phyloP scores from a whole-genome alignment of 2,113 vertebrate species.

The Climacteris rufus region DNA sequence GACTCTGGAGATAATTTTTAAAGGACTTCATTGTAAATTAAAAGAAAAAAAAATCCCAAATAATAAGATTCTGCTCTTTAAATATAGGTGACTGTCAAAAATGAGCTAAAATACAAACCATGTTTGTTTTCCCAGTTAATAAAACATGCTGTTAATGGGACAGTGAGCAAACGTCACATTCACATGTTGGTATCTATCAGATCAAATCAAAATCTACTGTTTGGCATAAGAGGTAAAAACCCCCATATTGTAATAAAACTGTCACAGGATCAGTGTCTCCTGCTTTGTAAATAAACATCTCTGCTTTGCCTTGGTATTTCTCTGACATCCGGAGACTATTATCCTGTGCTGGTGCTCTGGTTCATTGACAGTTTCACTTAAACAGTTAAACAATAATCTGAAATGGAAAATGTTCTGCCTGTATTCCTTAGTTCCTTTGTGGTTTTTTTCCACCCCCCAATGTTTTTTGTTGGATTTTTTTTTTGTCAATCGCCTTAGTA shows the following conservation, averaged over 20 bases:
- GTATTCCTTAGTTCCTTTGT: neutral
- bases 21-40: neutral
- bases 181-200: constrained; percentile 29
- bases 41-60: neutral
- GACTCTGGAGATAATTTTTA: neutral
- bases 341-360: constrained; percentile 62
- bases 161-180: neutral
- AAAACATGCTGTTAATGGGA: neutral
- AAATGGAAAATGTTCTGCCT: constrained; percentile 14
- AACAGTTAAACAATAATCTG: constrained; percentile 46
- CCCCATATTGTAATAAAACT: constrained; percentile 30
- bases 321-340: constrained; percentile 59
- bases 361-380: constrained; percentile 60
- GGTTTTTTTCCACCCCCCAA: fast-evolving
- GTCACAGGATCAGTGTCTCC: constrained; percentile 58
- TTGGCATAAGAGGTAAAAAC: constrained; percentile 57
- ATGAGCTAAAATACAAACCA: neutral
- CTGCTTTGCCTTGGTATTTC: constrained; percentile 53
- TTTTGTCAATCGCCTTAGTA: neutral
- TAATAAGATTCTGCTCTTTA: neutral
- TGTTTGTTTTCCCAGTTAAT: neutral
- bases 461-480: neutral
- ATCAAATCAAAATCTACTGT: constrained; percentile 56
- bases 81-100: neutral
- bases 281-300: constrained; percentile 66